Base-by-base conservation (phyloP, 1,140 invertebrate species). In the Drosophila sp. region DNA sequence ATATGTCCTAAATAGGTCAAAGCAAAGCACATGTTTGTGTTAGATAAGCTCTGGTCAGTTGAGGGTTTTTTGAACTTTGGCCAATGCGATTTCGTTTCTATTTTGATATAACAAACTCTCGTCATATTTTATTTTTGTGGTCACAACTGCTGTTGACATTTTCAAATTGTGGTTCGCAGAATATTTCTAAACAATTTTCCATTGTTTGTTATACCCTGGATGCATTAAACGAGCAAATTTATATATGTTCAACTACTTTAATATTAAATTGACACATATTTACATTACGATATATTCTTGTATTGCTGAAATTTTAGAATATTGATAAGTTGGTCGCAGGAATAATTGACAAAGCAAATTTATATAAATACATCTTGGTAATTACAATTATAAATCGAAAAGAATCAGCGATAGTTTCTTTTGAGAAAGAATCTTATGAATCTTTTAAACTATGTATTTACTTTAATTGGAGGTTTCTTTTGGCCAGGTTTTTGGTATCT, bases 61-160 rank as follows among this genome's bases (percentile, higher is more conserved):
- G 25, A 38, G 18, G 18, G 13, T 50, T 13, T 51, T 57, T 38
- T 73, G 56, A 69, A 74, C 64, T 86, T 74, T 86, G 51, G 32
- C 50, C 14, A 45, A 34, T 78, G 65, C n/a, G 3, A 46, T 48
- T 51, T 53, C 13, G 43, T 48, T 51, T 53, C 13, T 46, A 27
- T 48, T 59, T 18, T 29, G 57, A 72, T 62, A 57, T 59, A 34
- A 34, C 29, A 59, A 34, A 38, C 36, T 38, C 46, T 50, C 7
- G 27, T 50, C 25, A 13, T 46, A 48, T 5, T 46, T 0, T 13
- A 5, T 6, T 48, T 63, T 48, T 82, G 82, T 67, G 82, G 82
- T 82, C 76, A 63, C 25, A 61, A 76, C 78, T 87, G 82, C 48
- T 73, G 63, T 67, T 87, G 82, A 72, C 78, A 78, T 71, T 64